Base-by-base conservation (phyloP, 2,797 vertebrate species). In the Cephalopachus bancanus region DNA sequence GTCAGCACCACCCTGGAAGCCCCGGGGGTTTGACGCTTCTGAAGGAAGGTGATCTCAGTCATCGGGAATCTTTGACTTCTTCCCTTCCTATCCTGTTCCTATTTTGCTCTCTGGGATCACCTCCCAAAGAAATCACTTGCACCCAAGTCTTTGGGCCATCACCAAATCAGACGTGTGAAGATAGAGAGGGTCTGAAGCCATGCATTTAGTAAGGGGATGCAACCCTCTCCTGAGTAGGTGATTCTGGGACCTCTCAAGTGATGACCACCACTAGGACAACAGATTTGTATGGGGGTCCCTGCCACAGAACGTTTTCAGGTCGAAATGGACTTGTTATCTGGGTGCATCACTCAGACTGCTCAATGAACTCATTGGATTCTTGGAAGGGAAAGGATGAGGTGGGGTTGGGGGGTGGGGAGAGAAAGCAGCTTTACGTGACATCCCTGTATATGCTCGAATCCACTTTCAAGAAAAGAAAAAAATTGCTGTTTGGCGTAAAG, bases 401-500 rank as follows among this genome's bases (percentile, higher is more conserved):
- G 44, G 44, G 44, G 44, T 44, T 44, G 67, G 24, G 9, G n/a
- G 37, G 7, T 24, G 60, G 51, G 62, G 62, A 30, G 14, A 20
- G 17, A 30, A n/a, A 20, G 17, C 1, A 57, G 3, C 53, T n/a
- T 44, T 65, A 14, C 0, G 11, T 5, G 33, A 11, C 3, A 59
- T 37, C 33, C 44, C 16, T 16, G 19, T 17, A 51, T 11, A 12
- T 24, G 0, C 22, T 30, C 33, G 37, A 51, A 75, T 17, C 2
- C 3, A 12, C 64, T 60, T 86, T 84, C 16, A 1, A 20, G 20
- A 37, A 72, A 64, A 37, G 55, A 53, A 33, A 76, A 44, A 44
- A 44, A 24, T 28, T 51, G 49, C 3, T 24, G 5, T 67, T 24
- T 8, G 12, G 11, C 9, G 0, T 0, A 5, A 72, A 30, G 37